These are phyloP conservation scores for Enteromius thamalakanensis DNA, from an alignment of 2,797 vertebrate genomes.

Conservation along the genomic window DNA sequence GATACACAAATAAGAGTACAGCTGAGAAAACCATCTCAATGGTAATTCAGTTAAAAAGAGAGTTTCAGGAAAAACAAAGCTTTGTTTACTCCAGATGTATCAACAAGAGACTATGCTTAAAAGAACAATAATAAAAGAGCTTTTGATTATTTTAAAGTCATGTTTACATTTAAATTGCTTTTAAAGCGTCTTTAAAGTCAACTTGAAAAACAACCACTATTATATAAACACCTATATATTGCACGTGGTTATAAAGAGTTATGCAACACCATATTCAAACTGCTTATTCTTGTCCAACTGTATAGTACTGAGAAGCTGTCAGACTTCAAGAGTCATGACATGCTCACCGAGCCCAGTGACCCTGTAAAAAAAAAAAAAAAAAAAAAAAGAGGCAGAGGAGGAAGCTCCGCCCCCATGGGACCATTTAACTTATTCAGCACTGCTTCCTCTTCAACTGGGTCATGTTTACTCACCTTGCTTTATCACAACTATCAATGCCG, in stretches of 20 bases:
- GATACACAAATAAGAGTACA: conserved; percentile 32
- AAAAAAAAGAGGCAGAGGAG: conserved; percentile 29
- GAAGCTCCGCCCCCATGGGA: background rate
- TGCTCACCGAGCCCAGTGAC: conserved; percentile 49
- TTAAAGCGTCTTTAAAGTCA: background rate
- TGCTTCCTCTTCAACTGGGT: background rate
- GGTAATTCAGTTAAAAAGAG: conserved; percentile 3
- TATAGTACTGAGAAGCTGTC: conserved; percentile 22
- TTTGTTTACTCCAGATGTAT: conserved; percentile 14
- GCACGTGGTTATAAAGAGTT: background rate
- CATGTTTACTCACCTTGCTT: conserved; percentile 3
- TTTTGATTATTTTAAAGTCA: background rate
- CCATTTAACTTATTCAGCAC: background rate
- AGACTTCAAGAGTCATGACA: conserved; percentile 24
- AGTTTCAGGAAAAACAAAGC: conserved; percentile 4
- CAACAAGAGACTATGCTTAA: conserved; percentile 8
- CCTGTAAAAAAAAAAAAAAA: background rate
- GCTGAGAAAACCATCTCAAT: conserved; percentile 14
- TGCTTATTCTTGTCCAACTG: conserved; percentile 22
- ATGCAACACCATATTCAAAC: background rate
- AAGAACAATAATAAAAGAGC: background rate
- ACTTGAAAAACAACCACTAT: background rate
- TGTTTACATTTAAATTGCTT: conserved; percentile 15
- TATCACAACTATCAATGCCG: background rate
- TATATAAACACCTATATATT: background rate